Conservation (phyloP, 2,888 invertebrate genomes). For the Ligdia adustata region DNA sequence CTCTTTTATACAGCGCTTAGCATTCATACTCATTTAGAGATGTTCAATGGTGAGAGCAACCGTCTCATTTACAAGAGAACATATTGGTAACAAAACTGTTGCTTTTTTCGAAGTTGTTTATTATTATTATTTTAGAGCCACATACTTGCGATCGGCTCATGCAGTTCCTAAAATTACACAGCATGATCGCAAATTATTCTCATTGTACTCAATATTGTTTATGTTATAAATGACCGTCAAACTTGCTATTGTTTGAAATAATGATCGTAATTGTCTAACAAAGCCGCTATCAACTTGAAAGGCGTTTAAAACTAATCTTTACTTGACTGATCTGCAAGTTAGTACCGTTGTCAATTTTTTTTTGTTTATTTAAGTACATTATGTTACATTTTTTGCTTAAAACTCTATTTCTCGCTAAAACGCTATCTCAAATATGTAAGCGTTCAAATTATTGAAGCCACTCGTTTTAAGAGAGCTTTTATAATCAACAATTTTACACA, state of each 20-base stretch:
- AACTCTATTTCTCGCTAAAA: too few relatives aligned
- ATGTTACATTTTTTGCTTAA: too few relatives aligned
- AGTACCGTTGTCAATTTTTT: conserved; percentile 6
- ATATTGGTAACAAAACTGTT: too few relatives aligned
- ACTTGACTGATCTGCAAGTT: conserved; percentile 4
- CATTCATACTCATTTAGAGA: too few relatives aligned
- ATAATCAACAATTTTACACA: background rate
- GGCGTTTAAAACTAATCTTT: conserved; percentile 10
- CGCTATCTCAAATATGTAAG: too few relatives aligned
- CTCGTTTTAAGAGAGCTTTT: conserved; percentile 17
- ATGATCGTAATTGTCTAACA: conserved; percentile 11
- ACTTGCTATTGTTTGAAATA: conserved; percentile 9
- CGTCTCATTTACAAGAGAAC: conserved; percentile 27
- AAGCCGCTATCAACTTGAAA: background rate
- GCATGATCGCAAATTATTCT: too few relatives aligned
- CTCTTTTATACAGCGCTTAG: conserved; percentile 16
- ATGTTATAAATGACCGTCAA: conserved; percentile 16
- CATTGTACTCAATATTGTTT: too few relatives aligned
- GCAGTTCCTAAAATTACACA: too few relatives aligned
- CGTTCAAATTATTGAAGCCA: conserved; percentile 16
- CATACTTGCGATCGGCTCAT: too few relatives aligned
- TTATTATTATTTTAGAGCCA: too few relatives aligned
- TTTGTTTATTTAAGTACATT: conserved; percentile 11
- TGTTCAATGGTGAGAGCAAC: conserved; percentile 23
- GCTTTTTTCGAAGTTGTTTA: too few relatives aligned